Evolutionary conservation across 92 coral and sea anemone genomes (phyloP), one percentile per base, ranked within the genome.

Genomic region (Nematostella vectensis): DNA sequence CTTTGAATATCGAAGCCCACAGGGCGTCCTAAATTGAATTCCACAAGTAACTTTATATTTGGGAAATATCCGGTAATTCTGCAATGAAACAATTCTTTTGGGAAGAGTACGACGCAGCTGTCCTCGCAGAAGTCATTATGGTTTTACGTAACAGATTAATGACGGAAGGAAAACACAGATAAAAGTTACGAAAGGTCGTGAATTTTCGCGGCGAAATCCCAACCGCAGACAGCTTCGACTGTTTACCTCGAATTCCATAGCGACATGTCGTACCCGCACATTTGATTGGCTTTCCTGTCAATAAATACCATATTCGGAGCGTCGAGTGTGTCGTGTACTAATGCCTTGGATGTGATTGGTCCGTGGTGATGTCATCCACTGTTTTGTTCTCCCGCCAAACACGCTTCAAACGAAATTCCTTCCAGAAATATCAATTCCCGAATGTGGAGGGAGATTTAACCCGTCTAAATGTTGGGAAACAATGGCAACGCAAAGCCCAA

Each of bases 401-500:
- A 53, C 50, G 66, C 48, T 77, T 72, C 77, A 72, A 69, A 48
- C 19, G 57, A 31, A 66, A 78, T 78, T 78, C 85, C 79, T 78
- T 59, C 44, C 59, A 24, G 66, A 47, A 69, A 44, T 48, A 21
- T 48, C 65, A 48, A 62, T n/a, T n/a, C n/a, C n/a, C n/a, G n/a
- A n/a, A n/a, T n/a, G n/a, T 37, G 40, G 15, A 33, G 40, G 40
- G 40, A 33, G 40, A 33, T 33, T 33, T 33, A 15, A 33, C 40
- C n/a, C 15, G 40, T 33, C 6, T 33, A 6, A 6, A 6, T 24
- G 36, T 65, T 56, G 72, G 58, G 60, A 52, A 27, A 20, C 36
- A 48, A 21, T 93, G 99, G 96, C 96, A 10, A 68, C 87, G 33
- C 98, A 86, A 60, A 76, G 78, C 59, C 88, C 88, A 20, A 75